Base-by-base conservation (phyloP, 1,140 invertebrate species). In the Trachelipus rathkii region DNA sequence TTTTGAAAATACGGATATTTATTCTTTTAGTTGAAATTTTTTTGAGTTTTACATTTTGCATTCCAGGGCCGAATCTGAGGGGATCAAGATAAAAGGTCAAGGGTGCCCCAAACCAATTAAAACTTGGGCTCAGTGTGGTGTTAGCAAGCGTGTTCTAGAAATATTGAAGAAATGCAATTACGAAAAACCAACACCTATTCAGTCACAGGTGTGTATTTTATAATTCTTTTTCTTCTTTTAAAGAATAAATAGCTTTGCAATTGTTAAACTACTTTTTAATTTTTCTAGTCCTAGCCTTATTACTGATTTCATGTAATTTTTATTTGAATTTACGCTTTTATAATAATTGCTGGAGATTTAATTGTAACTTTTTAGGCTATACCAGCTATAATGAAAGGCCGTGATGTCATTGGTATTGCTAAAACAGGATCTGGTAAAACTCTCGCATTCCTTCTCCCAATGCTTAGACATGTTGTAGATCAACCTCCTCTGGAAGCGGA, bases 381-480 rank as follows among this genome's bases (percentile, higher is more conserved):
- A 84, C 97, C 97, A 43, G 93, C 95, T n/a, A 95, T 99, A 78
- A 98, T 99, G 96, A 96, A 74, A 82, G 91, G 92, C 23, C 84
- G 96, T 74, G 97, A 99, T 88, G 87, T 99, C 45, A 99, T 99
- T 84, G 97, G 97, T 75, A 99, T 99, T 84, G 98, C 98, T 8
- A 99, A 99, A 88, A 99, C 98, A 24, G 97, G 96, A 80, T 98
- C 95, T 84, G 98, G 98, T 13, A 99, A 99, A 87, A 99, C 98
- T 0, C 85, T 99, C 23, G 97, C 97, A 0, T 99, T 99, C 85
- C 89, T 99, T 15, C 85, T 99, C 68, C 98, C 98, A 2, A 97
- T 99, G 96, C 97, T 99, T 84, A 88, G 98, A 71, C 98, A 99
- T 82, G 95, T 99, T 71, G 85, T 97, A 66, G 97, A 98, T 85